Conservation (phyloP, 2,113 vertebrate species). For the Phyllopteryx taeniolatus region DNA sequence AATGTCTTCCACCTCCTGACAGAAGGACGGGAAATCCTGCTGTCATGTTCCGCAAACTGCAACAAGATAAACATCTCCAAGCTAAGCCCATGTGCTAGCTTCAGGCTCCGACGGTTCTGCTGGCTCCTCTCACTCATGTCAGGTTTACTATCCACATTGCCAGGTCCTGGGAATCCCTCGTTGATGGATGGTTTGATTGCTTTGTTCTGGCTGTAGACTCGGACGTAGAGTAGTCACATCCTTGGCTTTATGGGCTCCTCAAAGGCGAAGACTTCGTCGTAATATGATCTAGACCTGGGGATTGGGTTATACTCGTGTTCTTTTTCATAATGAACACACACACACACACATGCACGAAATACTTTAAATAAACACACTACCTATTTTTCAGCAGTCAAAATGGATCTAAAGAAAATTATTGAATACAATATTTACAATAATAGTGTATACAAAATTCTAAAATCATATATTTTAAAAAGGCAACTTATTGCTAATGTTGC, state of each 20-base stretch:
- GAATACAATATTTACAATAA: too few relatives aligned
- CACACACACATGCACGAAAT: not conserved
- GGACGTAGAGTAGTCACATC: not conserved
- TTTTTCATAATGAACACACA: not conserved
- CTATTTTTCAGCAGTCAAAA: not conserved
- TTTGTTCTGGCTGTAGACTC: not conserved
- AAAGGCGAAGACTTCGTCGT: not conserved
- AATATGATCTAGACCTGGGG: not conserved
- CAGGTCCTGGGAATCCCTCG: too few relatives aligned
- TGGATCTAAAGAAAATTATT: not conserved
- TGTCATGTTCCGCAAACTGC: conserved; percentile 30
- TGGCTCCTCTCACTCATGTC: too few relatives aligned
- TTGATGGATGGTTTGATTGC: not conserved
- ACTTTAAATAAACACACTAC: not conserved
- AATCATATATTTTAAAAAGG: too few relatives aligned
- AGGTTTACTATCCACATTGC: too few relatives aligned
- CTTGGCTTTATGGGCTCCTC: not conserved
- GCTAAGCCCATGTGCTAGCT: too few relatives aligned
- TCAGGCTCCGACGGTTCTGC: too few relatives aligned
- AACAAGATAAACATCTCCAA: conserved; percentile 9
- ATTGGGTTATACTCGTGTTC: not conserved
- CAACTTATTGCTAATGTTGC: too few relatives aligned
- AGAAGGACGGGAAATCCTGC: conserved; percentile 48
- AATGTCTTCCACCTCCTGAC: conserved; percentile 23
- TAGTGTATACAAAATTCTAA: not conserved